Evolutionary conservation across 2,797 vertebrate species (phyloP), one percentile per base, ranked within the genome.

Genomic region (Pangasius djambal): DNA sequence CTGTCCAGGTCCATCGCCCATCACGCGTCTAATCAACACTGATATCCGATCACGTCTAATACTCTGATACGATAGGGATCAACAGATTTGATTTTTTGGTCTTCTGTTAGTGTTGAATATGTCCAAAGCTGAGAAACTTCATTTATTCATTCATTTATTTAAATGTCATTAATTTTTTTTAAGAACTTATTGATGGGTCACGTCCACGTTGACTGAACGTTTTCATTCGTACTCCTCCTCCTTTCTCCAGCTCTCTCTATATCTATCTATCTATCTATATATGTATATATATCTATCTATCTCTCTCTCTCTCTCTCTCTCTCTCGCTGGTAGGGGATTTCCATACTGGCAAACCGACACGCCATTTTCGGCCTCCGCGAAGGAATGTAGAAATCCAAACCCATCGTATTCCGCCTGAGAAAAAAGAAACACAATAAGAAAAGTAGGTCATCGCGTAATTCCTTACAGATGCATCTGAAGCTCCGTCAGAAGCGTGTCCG

Each of bases 341-440:
- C 37, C 10, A 0, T 10, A 7, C 2, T 25, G 18, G 20, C 5
- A 81, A 55, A 57, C 28, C 15, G 7, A 10, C 77, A 12, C 16
- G 18, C 55, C 31, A 6, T 61, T 40, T 61, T 82, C 34, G 61
- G 79, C 55, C 55, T 40, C 55, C 40, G 20, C 16, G 28, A 28
- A 63, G 34, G 79, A 63, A 83, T 61, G 57, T 28, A 12, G 77
- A 81, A 61, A 83, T 18, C 57, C 34, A 40, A 83, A 63, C 57
- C 81, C 81, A 63, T 0, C 18, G 4, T 40, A 25, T 82, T 82
- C 40, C 55, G 5, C 55, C 55, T 25, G n/a, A 79, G n/a, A 16
- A 28, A 44, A 22, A 63, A 18, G 57, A 61, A 81, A 59, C 55
- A 61, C 57, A 63, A 83, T 63, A 63, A 28, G 37, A 44, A 83